Evolutionary conservation across 2,113 vertebrate genomes (phyloP).

Genomic region (Muntiacus muntjak): DNA sequence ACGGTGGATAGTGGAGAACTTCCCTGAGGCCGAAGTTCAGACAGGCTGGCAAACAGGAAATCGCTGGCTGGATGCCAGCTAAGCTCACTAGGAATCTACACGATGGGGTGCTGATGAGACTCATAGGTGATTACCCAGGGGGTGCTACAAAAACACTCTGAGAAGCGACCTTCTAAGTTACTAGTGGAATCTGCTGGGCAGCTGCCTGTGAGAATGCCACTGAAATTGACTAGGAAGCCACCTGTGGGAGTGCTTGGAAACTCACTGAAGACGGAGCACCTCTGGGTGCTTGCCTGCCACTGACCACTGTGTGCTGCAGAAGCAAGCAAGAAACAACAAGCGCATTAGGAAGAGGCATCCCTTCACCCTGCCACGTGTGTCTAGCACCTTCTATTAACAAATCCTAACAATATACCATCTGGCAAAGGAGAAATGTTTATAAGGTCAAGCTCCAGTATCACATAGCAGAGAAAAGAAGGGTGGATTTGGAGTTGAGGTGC

Average conservation of each 20-base stretch:
- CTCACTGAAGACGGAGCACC: background rate
- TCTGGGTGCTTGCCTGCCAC: background rate
- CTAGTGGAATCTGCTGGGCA: background rate
- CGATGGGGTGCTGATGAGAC: background rate
- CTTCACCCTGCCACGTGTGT: background rate
- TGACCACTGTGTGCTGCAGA: background rate
- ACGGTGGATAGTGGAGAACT: background rate
- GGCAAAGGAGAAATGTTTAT: constrained; percentile 7
- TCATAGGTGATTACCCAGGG: background rate
- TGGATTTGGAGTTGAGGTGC: background rate
- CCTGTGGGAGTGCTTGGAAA: background rate
- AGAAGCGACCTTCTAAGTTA: background rate
- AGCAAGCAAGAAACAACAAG: background rate
- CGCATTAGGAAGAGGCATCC: background rate
- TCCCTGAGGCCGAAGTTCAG: background rate
- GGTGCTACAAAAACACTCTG: background rate
- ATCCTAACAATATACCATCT: background rate
- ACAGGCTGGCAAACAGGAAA: background rate
- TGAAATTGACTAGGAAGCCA: background rate
- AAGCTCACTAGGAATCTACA: background rate
- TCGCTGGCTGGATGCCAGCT: background rate
- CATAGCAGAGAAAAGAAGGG: background rate
- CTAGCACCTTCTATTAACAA: background rate
- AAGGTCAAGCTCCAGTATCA: background rate
- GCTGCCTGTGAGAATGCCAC: background rate